Base-by-base conservation (phyloP, 2,797 vertebrate genomes). In the Myoxocephalus aenaeus region DNA sequence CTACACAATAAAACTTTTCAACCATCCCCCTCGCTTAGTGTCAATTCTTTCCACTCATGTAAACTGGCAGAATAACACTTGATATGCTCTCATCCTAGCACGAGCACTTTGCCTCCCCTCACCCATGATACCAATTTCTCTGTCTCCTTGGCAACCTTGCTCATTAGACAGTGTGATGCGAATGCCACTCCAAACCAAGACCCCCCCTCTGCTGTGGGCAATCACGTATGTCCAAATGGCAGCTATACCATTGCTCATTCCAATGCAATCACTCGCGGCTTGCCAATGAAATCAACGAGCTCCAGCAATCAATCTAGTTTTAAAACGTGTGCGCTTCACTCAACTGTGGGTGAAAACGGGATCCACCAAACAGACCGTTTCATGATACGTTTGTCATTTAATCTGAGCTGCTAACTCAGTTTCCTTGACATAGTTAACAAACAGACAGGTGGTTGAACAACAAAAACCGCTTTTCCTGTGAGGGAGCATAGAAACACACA, bases 71-170 rank as follows among this genome's bases (percentile, higher is more conserved):
- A 18, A 70, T 65, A 66, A 56, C 36, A 64, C 17, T 50, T 73
- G 58, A 69, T 59, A 75, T 38, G 40, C 34, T 57, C 54, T 77
- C 57, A 74, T 79, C 42, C 71, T 14, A 3, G 42, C 29, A 59
- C 10, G 9, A 78, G 38, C 50, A 44, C 65, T 34, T 42, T 44
- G 10, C 58, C 69, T 81, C 66, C 42, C 64, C 69, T 77, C 80
- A 80, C 64, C 77, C 80, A 86, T 50, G 54, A 67, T 73, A 75
- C 70, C 25, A 56, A 77, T 86, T 80, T 73, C 44, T 72, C 79
- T n/a, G 69, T 87, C 80, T 79, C 85, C 86, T 72, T 89, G 85
- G 88, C 81, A 85, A 90, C 77, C 65, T 68, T 64, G 70, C 73
- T 90, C 79, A 81, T 91, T 90, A 87, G 63, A 74, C 79, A 76